Evolutionary conservation across 2,797 vertebrate genomes (phyloP), one percentile per base, ranked within the genome.

Genomic region (Orientallactaga sibirica): DNA sequence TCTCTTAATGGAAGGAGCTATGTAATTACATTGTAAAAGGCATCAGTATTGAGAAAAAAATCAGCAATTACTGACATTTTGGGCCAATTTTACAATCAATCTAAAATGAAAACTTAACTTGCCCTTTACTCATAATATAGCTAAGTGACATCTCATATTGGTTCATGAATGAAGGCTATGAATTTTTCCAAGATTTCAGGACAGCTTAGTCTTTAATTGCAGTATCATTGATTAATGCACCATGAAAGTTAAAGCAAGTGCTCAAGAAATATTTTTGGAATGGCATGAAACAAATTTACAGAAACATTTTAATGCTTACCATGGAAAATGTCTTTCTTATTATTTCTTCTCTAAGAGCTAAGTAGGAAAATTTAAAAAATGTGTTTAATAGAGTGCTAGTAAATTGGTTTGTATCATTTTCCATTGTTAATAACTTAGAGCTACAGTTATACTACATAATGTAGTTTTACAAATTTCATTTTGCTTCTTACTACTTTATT

Each of bases 401-500:
- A 7, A 77, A 62, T 66, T 93, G 19, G 8, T 85, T 68, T 86
- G 3, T 3, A 88, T 41, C 55, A 29, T 68, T 90, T 82, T 19
- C 37, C 19, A 90, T 77, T 33, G n/a, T 41, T 86, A 90, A n/a
- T 14, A 58, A 16, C 55, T 16, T 58, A 58, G 15, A 16, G 55
- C 14, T 58, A 1, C 29, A 78, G 68, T 70, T 80, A n/a, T 67
- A 88, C 66, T 84, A 83, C 2, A 18, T 48, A 76, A 67, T 5
- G 58, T 73, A 58, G 52, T 91, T 81, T 85, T 33, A 0, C 2
- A 90, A 88, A 29, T 64, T 22, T 80, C 64, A 77, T 84, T 91
- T 95, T 58, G 67, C n/a, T 78, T 77, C 16, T 68, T 52, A 58
- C 55, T 88, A 43, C 67, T 88, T 91, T 92, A 27, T 86, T 61